Conservation (phyloP, 2,797 vertebrate species). For the Cyprinella venusta region DNA sequence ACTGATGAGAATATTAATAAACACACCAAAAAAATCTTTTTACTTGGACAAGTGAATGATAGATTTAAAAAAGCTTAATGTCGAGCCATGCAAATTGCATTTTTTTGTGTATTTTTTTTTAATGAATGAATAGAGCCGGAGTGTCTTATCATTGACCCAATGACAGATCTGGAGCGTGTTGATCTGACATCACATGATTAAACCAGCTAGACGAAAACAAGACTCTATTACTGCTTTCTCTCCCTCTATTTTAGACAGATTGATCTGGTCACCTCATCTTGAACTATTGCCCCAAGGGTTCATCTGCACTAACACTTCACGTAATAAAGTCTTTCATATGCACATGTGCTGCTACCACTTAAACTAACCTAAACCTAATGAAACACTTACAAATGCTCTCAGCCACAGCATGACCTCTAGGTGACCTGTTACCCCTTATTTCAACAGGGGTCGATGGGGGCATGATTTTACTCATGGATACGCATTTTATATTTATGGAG, state of each 20-base stretch:
- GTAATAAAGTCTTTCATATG: conserved; percentile 38
- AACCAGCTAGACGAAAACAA: neutral
- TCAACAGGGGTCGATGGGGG: conserved; percentile 4
- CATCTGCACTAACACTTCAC: conserved; percentile 72
- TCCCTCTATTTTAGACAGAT: conserved; percentile 69
- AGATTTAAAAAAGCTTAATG: too few relatives aligned
- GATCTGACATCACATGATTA: neutral
- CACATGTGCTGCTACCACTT: conserved; percentile 16
- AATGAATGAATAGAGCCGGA: neutral
- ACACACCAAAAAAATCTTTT: too few relatives aligned
- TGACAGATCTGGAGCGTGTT: neutral
- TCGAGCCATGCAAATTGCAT: too few relatives aligned
- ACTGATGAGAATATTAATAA: too few relatives aligned
- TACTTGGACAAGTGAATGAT: too few relatives aligned
- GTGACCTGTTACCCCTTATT: conserved; percentile 12
- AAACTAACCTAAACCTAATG: conserved; percentile 20
- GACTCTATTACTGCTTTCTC: conserved; percentile 61
- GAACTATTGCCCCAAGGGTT: conserved; percentile 74
- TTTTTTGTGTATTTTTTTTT: neutral
- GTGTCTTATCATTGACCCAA: neutral
- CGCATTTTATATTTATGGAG: conserved; percentile 17
- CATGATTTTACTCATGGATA: conserved; percentile 16
- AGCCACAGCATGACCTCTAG: conserved; percentile 20
- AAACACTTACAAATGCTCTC: conserved; percentile 22
- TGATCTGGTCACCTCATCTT: conserved; percentile 73